Base-by-base conservation (phyloP, 64 coral and sea anemone genomes). In the Montipora cactus region DNA sequence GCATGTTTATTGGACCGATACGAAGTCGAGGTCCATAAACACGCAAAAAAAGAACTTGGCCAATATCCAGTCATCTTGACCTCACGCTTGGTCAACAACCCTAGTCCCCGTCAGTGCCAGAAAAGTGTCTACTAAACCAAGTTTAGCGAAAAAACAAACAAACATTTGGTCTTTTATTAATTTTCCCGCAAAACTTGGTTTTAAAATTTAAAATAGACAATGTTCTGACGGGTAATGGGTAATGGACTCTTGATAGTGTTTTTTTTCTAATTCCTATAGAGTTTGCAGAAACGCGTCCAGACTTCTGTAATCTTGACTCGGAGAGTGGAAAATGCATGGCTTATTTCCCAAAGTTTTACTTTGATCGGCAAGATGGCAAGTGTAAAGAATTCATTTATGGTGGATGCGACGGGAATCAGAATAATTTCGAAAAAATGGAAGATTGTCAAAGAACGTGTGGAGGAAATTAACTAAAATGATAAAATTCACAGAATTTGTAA, bases 331-430 rank as follows among this genome's bases (percentile, higher is more conserved):
- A 7, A 4, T 98, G 96, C 13, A 92, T 84, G 90, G 96, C 55
- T 14, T 95, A 95, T 67, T 83, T 98, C 22, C 71, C 78, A 21
- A 95, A 74, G 58, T 98, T 87, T 85, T 95, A 89, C 59, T 98
- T 81, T 55, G 78, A 98, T 77, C 10, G 25, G 44, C 80, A 61
- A 44, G 72, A 72, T 37, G 86, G 87, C 68, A 83, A 69, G 7
- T 98, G 96, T 78, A 74, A 95, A 14, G 6, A 89, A 22, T 98
- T 98, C 64, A 88, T 95, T 13, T 95, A 95, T 64, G 96, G 96
- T 50, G 96, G 96, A 5, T 98, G 96, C 57, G 52, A 74, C 47
- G 93, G 96, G 46, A 98, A 95, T 21, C 14, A 46, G 14, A 98
- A 98, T 71, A 95, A 68, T 20, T 98, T 98, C 53, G 61, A 95